Percentiles rank a stretch among this genome's conserved stretches.
Evolutionary conservation across 1,140 invertebrate genomes (phyloP).

Genomic region (Rhagoletis zephyria): DNA sequence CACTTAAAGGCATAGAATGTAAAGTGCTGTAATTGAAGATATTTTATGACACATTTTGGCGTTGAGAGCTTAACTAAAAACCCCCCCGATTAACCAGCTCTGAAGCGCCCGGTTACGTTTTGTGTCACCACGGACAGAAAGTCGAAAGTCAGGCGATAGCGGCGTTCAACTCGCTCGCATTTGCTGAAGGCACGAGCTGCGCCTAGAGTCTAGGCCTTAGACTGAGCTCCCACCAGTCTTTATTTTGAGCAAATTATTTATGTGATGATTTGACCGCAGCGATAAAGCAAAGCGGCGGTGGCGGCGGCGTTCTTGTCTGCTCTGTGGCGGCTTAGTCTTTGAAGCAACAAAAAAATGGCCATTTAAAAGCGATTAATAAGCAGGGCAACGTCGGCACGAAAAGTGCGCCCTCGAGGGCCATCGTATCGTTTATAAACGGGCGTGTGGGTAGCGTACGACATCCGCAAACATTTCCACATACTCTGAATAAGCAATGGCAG

Average conservation of each 20-base stretch:
- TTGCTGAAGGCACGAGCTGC: background rate
- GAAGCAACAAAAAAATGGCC: background rate
- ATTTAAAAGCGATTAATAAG: background rate
- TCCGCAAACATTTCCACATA: background rate
- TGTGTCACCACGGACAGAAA: too few species aligned
- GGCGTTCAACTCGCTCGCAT: background rate
- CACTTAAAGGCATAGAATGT: background rate
- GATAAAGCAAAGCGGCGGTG: background rate
- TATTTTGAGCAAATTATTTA: constrained; percentile 17
- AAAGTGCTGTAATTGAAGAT: constrained; percentile 1
- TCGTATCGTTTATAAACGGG: background rate
- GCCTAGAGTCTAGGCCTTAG: background rate
- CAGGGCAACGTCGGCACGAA: background rate
- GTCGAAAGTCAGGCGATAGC: background rate
- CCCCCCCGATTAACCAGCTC: background rate
- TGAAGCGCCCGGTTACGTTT: background rate
- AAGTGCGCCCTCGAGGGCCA: background rate
- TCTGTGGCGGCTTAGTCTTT: background rate
- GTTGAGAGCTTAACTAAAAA: background rate
- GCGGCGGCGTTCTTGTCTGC: too few species aligned
- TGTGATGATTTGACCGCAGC: background rate
- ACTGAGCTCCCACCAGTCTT: background rate
- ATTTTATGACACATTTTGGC: constrained; percentile 2
- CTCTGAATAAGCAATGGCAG: background rate
- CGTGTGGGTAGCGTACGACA: constrained; percentile 15